Evolutionary conservation across 2,113 vertebrate genomes (phyloP).

Genomic region (Indicator maculatus): DNA sequence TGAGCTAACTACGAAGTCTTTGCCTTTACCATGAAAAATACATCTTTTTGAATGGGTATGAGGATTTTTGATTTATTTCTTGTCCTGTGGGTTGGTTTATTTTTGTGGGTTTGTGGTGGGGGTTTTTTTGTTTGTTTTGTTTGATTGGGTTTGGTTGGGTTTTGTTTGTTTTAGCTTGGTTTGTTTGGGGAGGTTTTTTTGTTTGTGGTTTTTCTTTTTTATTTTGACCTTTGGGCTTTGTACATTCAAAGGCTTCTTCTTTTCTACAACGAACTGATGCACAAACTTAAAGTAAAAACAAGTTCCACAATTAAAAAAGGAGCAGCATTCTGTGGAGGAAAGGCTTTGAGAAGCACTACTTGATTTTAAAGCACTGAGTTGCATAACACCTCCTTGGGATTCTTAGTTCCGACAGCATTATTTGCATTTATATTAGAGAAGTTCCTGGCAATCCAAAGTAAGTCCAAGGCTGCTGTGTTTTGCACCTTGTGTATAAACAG

Average conservation of each 20-base stretch:
- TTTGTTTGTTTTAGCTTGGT: fast-evolving
- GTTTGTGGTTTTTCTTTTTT: neutral
- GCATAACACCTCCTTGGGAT: neutral
- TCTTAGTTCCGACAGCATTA: conserved; percentile 1
- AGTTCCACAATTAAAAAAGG: neutral
- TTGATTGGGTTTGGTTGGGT: neutral
- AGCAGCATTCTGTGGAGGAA: neutral
- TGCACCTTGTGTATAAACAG: neutral
- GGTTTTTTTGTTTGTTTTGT: fast-evolving
- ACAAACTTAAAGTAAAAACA: neutral
- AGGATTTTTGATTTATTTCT: neutral
- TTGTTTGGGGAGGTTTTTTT: neutral
- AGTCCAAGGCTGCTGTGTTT: neutral
- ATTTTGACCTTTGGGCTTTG: neutral
- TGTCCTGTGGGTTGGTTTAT: neutral
- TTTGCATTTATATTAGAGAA: conserved; percentile 38
- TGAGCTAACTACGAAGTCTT: neutral
- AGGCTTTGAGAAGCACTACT: neutral
- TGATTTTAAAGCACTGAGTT: neutral
- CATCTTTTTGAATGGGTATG: neutral
- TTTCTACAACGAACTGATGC: neutral
- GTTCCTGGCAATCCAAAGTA: neutral
- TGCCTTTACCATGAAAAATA: neutral
- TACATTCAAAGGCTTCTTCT: neutral
- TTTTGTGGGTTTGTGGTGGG: no score